Percentiles rank a stretch among this genome's conserved stretches.
Evolutionary conservation across 2,888 invertebrate species (phyloP).

Genomic region (Tipula unca): DNA sequence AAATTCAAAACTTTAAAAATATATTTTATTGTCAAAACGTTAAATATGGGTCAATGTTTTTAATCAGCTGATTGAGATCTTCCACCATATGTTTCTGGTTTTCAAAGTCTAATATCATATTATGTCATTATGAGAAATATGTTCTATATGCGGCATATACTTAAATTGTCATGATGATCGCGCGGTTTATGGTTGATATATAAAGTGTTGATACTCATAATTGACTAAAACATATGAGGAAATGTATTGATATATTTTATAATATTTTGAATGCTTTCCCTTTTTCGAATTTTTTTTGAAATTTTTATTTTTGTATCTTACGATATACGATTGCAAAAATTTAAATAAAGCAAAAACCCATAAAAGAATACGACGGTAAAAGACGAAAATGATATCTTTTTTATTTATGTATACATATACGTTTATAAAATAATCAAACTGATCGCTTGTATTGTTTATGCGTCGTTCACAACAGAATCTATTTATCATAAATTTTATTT

Average conservation of each 20-base stretch:
- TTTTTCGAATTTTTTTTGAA: neutral
- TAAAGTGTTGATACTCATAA: neutral
- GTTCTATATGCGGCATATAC: too few species aligned
- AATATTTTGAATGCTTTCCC: neutral
- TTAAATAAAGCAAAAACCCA: neutral
- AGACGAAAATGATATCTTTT: neutral
- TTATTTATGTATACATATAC: too few species aligned
- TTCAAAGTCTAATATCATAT: neutral
- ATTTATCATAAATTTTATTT: neutral
- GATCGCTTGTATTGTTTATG: neutral
- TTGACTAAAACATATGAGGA: neutral
- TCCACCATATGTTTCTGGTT: neutral
- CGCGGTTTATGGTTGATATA: too few species aligned
- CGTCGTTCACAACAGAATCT: neutral
- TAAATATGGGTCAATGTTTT: slow-evolving; percentile 4
- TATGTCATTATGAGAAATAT: neutral
- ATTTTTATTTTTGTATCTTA: neutral
- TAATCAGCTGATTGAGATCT: neutral
- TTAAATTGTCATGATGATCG: too few species aligned
- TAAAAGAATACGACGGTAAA: too few species aligned
- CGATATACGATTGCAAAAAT: neutral
- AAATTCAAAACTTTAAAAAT: neutral
- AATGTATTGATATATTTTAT: neutral
- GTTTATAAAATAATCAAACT: neutral
- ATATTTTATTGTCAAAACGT: neutral